These are phyloP conservation scores for Bombus difficillimus DNA, from an alignment of 1,140 invertebrate genomes.

Conservation along the genomic window DNA sequence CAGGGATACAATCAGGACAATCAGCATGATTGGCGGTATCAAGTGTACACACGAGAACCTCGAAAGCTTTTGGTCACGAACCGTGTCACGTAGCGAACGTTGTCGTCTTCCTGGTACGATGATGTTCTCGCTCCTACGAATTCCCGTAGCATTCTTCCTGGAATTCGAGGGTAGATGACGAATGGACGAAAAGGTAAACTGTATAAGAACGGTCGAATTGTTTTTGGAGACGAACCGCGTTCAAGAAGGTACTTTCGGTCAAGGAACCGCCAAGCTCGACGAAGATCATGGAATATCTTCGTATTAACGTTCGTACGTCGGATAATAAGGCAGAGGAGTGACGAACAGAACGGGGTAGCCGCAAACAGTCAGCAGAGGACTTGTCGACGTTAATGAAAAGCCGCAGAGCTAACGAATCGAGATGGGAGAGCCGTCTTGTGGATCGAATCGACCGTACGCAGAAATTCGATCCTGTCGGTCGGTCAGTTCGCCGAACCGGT, in stretches of 20 bases:
- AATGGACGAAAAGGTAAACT: background rate
- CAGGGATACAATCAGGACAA: constrained; percentile 71
- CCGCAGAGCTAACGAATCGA: constrained; percentile 53
- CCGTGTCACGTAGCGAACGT: constrained; percentile 44
- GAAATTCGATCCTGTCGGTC: constrained; percentile 49
- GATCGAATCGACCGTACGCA: constrained; percentile 1
- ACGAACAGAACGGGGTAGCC: constrained; percentile 11
- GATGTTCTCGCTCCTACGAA: too few relatives aligned
- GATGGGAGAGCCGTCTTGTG: constrained; percentile 11
- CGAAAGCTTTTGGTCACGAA: constrained; percentile 60
- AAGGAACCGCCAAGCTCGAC: background rate
- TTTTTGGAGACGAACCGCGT: background rate
- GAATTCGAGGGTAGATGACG: background rate
- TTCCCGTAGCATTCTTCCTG: background rate
- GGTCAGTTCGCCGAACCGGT: constrained; percentile 17
- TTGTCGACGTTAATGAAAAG: constrained; percentile 50
- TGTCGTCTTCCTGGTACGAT: constrained; percentile 11
- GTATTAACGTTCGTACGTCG: background rate
- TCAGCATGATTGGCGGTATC: constrained; percentile 75
- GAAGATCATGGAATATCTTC: background rate
- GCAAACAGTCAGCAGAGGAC: constrained; percentile 19
- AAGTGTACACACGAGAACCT: constrained; percentile 66
- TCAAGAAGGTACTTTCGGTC: too few relatives aligned
- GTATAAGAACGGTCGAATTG: background rate
- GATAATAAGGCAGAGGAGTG: background rate